Conservation (phyloP, 1,140 invertebrate genomes). For the Megathymus violae region DNA sequence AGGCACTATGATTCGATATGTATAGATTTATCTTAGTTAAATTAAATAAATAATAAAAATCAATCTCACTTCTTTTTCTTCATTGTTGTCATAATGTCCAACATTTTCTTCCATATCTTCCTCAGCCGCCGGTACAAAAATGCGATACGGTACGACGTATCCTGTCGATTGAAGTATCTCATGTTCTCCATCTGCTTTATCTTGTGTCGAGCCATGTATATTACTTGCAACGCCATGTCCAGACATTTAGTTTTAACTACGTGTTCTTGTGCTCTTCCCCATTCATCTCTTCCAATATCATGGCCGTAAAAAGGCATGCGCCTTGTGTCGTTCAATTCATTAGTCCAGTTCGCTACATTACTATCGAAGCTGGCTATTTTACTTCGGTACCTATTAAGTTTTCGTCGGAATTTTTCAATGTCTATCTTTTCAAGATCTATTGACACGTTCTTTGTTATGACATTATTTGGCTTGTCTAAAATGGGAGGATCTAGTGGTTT, state of each 20-base stretch:
- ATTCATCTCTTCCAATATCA: background rate
- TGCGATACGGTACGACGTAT: slow-evolving; percentile 55
- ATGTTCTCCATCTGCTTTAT: slow-evolving; percentile 43
- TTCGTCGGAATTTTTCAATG: slow-evolving; percentile 41
- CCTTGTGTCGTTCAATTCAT: slow-evolving; percentile 37
- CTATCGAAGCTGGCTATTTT: too few relatives aligned
- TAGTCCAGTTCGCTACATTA: background rate
- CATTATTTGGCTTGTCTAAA: slow-evolving; percentile 12
- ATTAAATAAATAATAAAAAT: background rate
- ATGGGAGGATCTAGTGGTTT: background rate
- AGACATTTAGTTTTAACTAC: slow-evolving; percentile 37
- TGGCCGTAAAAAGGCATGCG: slow-evolving; percentile 10
- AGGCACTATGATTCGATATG: too few relatives aligned
- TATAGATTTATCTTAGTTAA: too few relatives aligned
- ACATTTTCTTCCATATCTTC: slow-evolving; percentile 43
- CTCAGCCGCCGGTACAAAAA: slow-evolving; percentile 46
- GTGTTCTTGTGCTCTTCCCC: slow-evolving; percentile 3
- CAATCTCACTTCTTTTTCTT: slow-evolving; percentile 20
- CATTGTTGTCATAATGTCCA: slow-evolving; percentile 38
- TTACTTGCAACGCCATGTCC: slow-evolving; percentile 51
- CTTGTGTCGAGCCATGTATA: slow-evolving; percentile 59
- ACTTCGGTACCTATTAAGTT: slow-evolving; percentile 37
- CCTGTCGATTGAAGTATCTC: slow-evolving; percentile 46
- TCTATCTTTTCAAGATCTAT: slow-evolving; percentile 56
- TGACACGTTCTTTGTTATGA: slow-evolving; percentile 40